These are phyloP conservation scores for Eristalis intricaria DNA, from an alignment of 2,888 invertebrate species.

Conservation along the genomic window DNA sequence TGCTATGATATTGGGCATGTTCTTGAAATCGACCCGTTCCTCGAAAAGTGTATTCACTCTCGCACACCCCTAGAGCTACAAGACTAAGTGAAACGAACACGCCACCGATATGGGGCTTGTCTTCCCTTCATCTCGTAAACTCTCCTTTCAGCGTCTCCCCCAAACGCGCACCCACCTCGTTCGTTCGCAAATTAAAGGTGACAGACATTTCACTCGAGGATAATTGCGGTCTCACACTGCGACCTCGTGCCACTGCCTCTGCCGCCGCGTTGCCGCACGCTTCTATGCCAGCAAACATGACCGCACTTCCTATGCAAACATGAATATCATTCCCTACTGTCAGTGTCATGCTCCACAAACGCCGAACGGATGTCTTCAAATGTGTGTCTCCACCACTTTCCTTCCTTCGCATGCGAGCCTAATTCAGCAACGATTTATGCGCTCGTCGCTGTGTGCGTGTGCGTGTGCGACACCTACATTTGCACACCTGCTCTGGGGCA, in stretches of 20 bases:
- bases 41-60: too few relatives aligned
- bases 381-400: slow-evolving; percentile 25
- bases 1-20: too few relatives aligned
- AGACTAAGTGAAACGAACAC: too few relatives aligned
- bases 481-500: not conserved
- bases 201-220: not conserved
- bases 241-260: slow-evolving; percentile 14
- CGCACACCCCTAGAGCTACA: too few relatives aligned
- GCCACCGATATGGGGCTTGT: too few relatives aligned
- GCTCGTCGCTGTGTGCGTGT: slow-evolving; percentile 37
- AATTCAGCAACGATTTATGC: slow-evolving; percentile 57
- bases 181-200: not conserved
- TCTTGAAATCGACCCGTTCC: too few relatives aligned
- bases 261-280: not conserved
- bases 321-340: not conserved
- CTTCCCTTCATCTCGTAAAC: not conserved
- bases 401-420: slow-evolving; percentile 19
- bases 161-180: not conserved
- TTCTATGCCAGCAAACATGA: not conserved
- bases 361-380: slow-evolving; percentile 1
- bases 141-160: not conserved
- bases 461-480: not conserved
- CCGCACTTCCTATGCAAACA: slow-evolving; percentile 1
- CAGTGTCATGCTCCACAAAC: not conserved
- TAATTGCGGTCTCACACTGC: slow-evolving; percentile 40